Conservation (phyloP, 2,797 vertebrate species). For the Crypturellus tataupa region DNA sequence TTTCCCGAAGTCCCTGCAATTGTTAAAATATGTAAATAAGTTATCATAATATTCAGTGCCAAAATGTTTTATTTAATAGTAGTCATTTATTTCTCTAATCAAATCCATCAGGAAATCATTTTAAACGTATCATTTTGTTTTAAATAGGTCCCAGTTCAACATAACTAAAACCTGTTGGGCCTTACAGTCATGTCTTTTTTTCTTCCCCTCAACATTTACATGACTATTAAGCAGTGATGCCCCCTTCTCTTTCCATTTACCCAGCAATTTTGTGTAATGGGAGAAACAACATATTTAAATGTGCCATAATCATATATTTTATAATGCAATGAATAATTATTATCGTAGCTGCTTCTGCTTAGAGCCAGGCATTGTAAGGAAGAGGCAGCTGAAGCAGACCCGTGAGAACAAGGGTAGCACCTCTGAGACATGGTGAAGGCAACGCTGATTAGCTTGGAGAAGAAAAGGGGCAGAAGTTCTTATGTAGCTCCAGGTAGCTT, state of each 20-base stretch:
- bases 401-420: conserved; percentile 34
- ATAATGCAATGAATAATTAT: background rate
- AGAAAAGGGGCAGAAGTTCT: background rate
- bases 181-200: background rate
- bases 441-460: background rate
- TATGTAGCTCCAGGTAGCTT: background rate
- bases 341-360: background rate
- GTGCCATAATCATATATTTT: background rate
- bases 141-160: conserved; percentile 55
- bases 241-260: background rate
- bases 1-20: conserved; percentile 67
- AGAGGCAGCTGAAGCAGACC: background rate
- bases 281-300: background rate
- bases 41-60: conserved; percentile 56
- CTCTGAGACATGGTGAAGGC: background rate
- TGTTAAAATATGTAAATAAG: conserved; percentile 75
- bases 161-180: conserved; percentile 19
- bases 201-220: background rate
- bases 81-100: conserved; percentile 67
- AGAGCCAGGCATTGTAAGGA: background rate
- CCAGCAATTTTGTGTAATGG: background rate
- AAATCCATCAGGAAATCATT: conserved; percentile 64
- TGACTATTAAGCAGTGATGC: background rate
- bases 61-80: conserved; percentile 76
- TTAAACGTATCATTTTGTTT: conserved; percentile 69